Conservation (phyloP, 2,888 invertebrate species). For the Cephus pulcher region DNA sequence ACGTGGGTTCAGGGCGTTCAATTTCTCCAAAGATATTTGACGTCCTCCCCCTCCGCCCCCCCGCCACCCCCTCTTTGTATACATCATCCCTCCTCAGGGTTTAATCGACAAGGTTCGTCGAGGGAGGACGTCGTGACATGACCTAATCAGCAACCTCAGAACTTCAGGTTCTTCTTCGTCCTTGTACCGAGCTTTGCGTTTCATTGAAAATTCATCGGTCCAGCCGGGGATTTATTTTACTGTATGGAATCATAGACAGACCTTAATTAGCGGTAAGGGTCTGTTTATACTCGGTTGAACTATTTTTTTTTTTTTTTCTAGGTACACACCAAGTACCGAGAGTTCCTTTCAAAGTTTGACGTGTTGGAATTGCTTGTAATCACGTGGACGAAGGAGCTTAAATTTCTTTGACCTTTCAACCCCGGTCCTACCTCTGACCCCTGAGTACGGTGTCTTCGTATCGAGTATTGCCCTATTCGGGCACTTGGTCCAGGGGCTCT, state of each 20-base stretch:
- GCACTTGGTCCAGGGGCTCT: not conserved
- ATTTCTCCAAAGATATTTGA: not conserved
- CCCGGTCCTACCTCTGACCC: too few relatives aligned
- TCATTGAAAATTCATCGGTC: not conserved
- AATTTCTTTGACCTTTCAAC: too few relatives aligned
- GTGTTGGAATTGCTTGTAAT: not conserved
- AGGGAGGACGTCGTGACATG: not conserved
- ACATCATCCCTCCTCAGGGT: not conserved
- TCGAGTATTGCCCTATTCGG: not conserved
- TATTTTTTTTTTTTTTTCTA: too few relatives aligned
- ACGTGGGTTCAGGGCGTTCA: not conserved
- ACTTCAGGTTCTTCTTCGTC: not conserved
- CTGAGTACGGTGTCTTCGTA: not conserved
- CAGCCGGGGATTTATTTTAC: not conserved
- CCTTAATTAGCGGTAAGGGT: not conserved
- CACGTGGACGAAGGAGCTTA: not conserved
- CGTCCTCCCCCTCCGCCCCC: not conserved
- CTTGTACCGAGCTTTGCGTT: not conserved
- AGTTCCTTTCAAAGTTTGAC: not conserved
- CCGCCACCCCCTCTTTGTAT: not conserved
- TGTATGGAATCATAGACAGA: not conserved
- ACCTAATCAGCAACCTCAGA: not conserved
- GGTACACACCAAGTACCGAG: not conserved
- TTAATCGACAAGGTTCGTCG: not conserved
- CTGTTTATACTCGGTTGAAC: not conserved